Base-by-base conservation (phyloP, 2,888 invertebrate genomes). In the Gastrophysa polygoni region DNA sequence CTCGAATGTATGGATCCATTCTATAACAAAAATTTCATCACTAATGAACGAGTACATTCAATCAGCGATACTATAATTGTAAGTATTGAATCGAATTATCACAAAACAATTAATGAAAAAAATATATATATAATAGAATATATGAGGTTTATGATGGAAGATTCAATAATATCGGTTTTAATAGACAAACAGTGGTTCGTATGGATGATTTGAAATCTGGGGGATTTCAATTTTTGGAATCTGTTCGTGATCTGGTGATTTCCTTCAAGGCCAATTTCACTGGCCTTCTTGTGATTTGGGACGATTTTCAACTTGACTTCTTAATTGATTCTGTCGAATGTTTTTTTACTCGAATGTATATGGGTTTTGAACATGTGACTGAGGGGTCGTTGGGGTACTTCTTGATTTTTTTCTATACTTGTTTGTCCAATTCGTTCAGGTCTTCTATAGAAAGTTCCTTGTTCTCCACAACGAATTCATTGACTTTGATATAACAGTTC, bases 201-300 rank as follows among this genome's bases (percentile, higher is more conserved):
- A 32, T 32, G 32, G 10, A 8, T 8, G 32, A 32, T 32, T 32
- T 6, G 10, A 32, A 32, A 32, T 10, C 32, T 43, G 44, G 44
- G 46, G 3, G 10, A 46, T 46, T 46, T 14, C 46, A 18, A 46
- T 46, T 46, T 46, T 10, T 46, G 46, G 46, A 46, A 46, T 46
- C 20, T 46, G 46, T n/a, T 14, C 46, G 46, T 2, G 46, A 46
- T 16, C 46, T 46, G 16, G 46, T 46, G 20, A 46, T 10, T 46
- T 46, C 20, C 46, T 46, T 20, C 20, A 46, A 20, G 20, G 46
- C n/a, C 5, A 20, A 6, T n/a, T 46, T 46, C 46, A 44, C 3
- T 44, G 46, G 16, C 17, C 20, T 46, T 14, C 20, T 46, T 46
- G 46, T 18, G 6, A 46, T 46, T 46, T 46, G 10, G n/a, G 16